Evolutionary conservation across 1,140 invertebrate species (phyloP).

Genomic region (Drosophila ficusphila): DNA sequence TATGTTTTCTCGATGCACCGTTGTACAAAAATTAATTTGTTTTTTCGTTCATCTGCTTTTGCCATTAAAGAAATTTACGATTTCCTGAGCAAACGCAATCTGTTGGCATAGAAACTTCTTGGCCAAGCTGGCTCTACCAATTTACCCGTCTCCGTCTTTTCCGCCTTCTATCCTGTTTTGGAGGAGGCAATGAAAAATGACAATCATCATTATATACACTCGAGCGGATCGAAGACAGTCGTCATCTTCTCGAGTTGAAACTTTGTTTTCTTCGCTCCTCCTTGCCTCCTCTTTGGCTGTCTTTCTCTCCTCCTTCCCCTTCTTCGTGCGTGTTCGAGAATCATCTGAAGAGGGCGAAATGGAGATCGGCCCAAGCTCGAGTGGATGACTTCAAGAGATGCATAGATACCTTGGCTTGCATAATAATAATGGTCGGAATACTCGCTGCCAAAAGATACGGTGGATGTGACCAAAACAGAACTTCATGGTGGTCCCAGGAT

Average conservation of each 20-base stretch:
- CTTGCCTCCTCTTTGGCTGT: not conserved
- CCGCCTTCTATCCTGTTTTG: slow-evolving; percentile 8
- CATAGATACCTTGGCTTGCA: slow-evolving; percentile 22
- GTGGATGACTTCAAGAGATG: slow-evolving; percentile 7
- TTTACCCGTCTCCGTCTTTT: not conserved
- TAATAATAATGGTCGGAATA: slow-evolving; percentile 21
- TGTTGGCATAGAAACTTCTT: slow-evolving; percentile 30
- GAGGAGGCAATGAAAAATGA: slow-evolving; percentile 67
- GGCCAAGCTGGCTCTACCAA: slow-evolving; percentile 11
- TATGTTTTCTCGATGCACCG: too few relatives aligned
- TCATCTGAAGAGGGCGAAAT: slow-evolving; percentile 2
- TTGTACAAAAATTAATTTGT: not conserved
- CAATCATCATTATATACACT: slow-evolving; percentile 80
- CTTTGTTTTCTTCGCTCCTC: not conserved
- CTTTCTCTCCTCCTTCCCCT: not conserved
- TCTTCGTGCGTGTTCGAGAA: slow-evolving; percentile 32
- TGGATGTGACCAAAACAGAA: not conserved
- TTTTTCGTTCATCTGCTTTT: not conserved
- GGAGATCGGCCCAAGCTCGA: slow-evolving; percentile 4
- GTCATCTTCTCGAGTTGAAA: slow-evolving; percentile 45
- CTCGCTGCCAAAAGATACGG: slow-evolving; percentile 1
- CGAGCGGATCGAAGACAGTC: slow-evolving; percentile 37
- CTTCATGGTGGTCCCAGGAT: slow-evolving; percentile 1
- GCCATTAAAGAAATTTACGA: slow-evolving; percentile 21
- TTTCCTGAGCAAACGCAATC: slow-evolving; percentile 25